phyloP scores from a whole-genome alignment of 2,888 invertebrate species.

The Apamea sordens region DNA sequence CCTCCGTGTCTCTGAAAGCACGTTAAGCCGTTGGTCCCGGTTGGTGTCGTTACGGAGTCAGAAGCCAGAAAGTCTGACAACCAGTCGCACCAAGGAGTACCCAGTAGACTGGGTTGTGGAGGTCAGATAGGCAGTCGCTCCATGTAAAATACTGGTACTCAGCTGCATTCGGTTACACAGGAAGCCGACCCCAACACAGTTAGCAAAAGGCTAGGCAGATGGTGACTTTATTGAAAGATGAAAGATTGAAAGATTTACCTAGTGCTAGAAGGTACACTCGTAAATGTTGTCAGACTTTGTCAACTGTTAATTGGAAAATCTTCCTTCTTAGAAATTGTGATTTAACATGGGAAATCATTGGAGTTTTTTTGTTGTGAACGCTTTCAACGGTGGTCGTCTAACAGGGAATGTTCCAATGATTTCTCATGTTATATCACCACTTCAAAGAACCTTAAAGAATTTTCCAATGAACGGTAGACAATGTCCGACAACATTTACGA shows the following conservation, averaged over 20 bases:
- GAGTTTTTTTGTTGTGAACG: too few relatives aligned
- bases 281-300: not conserved
- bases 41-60: too few relatives aligned
- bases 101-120: too few relatives aligned
- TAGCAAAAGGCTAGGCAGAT: too few relatives aligned
- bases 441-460: not conserved
- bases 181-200: too few relatives aligned
- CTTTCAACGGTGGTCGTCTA: not conserved
- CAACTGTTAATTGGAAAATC: not conserved
- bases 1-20: not conserved
- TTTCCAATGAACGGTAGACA: not conserved
- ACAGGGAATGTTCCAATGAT: not conserved
- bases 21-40: too few relatives aligned
- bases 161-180: too few relatives aligned
- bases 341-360: not conserved
- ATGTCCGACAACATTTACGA: not conserved
- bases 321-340: not conserved
- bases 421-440: not conserved
- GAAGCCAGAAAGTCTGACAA: too few relatives aligned
- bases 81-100: too few relatives aligned
- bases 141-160: too few relatives aligned
- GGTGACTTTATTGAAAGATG: not conserved
- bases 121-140: too few relatives aligned
- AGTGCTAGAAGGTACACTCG: not conserved
- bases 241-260: not conserved